Evolutionary conservation across 2,113 vertebrate genomes (phyloP).

Genomic region (Platichthys stellatus): DNA sequence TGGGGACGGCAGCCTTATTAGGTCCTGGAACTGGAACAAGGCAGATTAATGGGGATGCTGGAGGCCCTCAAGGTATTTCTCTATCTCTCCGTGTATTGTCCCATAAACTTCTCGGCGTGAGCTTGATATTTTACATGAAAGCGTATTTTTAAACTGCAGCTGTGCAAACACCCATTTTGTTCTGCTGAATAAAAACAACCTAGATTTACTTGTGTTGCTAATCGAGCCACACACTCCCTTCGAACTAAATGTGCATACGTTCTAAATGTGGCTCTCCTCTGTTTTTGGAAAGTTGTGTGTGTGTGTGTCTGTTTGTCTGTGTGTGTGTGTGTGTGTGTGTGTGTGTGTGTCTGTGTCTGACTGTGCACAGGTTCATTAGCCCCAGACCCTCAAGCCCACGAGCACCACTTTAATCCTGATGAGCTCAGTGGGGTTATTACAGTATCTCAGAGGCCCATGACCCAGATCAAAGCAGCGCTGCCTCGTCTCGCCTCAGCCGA

Average conservation of each 20-base stretch:
- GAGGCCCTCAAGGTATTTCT: constrained; percentile 38
- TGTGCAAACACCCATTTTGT: constrained; percentile 40
- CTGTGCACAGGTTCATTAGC: constrained; percentile 70
- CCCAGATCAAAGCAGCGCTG: constrained; percentile 76
- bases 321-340: constrained; percentile 23
- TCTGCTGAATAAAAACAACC: constrained; percentile 36
- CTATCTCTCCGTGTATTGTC: constrained; percentile 37
- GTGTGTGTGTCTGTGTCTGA: constrained; percentile 53
- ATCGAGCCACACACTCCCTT: constrained; percentile 45
- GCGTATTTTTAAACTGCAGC: constrained; percentile 59
- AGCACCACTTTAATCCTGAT: constrained; percentile 76
- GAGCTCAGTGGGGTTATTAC: constrained; percentile 77
- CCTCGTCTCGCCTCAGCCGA: constrained; percentile 50
- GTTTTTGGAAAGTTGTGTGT: constrained; percentile 40
- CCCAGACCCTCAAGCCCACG: constrained; percentile 49
- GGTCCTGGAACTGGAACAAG: constrained; percentile 63
- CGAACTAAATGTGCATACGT: constrained; percentile 38
- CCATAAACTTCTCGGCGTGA: constrained; percentile 43
- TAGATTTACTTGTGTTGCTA: constrained; percentile 45
- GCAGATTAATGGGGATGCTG: constrained; percentile 60
- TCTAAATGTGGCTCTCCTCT: constrained; percentile 21
- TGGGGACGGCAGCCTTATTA: constrained; percentile 51
- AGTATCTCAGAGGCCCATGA: constrained; percentile 72
- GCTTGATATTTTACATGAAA: constrained; percentile 40
- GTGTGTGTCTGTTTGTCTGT: neutral